Evolutionary conservation across 2,113 vertebrate genomes (phyloP).

Genomic region (Vicugna pacos): DNA sequence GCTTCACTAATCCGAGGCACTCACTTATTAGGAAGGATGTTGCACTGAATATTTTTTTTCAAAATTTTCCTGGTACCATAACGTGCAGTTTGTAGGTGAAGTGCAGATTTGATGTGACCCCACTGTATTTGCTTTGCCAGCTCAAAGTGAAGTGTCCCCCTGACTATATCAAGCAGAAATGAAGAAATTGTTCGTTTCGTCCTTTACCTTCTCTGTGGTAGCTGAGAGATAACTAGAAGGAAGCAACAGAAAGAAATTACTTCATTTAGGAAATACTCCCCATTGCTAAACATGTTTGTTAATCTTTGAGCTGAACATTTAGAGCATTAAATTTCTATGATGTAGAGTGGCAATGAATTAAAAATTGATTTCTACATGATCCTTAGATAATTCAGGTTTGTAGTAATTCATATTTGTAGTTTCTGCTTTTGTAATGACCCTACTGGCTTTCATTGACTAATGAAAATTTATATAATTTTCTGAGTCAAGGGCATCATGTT

Average conservation of each 20-base stretch:
- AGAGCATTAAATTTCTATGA: not conserved
- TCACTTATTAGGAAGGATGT: not conserved
- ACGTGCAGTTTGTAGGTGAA: not conserved
- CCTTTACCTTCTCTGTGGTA: not conserved
- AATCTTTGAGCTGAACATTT: not conserved
- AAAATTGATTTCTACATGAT: conserved; percentile 7
- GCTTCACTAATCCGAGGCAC: not conserved
- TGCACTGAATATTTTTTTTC: not conserved
- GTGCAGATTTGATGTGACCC: not conserved
- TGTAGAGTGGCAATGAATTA: not conserved
- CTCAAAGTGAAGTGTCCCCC: not conserved
- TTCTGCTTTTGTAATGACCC: not conserved
- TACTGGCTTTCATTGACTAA: not conserved
- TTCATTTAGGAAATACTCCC: not conserved
- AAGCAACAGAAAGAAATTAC: not conserved
- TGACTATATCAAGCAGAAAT: not conserved
- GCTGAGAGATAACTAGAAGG: not conserved
- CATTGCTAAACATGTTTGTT: not conserved
- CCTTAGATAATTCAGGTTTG: not conserved
- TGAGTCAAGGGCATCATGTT: not conserved
- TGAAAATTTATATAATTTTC: not conserved
- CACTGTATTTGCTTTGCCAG: not conserved
- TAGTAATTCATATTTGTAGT: not conserved
- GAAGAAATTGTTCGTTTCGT: not conserved
- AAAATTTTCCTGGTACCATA: not conserved